A percentile compares a stretch with the other conserved stretches of the same genome.
phyloP scores from a whole-genome alignment of 2,113 vertebrate species.

The Rhodinocichla rosea region DNA sequence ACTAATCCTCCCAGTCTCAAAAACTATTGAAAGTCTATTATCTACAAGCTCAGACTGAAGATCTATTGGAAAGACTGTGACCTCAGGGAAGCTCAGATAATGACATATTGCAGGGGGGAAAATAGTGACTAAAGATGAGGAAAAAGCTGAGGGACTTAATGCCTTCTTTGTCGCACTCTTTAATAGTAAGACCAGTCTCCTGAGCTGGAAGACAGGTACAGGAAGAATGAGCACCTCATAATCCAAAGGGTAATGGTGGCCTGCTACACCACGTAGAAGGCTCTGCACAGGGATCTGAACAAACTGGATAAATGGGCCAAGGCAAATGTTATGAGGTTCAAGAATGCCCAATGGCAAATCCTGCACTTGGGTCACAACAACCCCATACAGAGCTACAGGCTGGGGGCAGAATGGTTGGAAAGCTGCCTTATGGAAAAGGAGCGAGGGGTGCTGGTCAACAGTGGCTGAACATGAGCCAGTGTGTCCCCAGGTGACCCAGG shows the following conservation, averaged over 20 bases:
- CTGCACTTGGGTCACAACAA: neutral
- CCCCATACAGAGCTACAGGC: rapidly evolving
- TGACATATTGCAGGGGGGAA: neutral
- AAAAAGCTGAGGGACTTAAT: neutral
- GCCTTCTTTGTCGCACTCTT: neutral
- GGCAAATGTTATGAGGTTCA: rapidly evolving
- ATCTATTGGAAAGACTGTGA: neutral
- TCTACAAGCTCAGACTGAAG: neutral
- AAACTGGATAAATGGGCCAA: neutral
- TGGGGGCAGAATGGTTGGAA: neutral
- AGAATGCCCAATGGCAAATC: rapidly evolving
- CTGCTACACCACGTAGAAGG: neutral
- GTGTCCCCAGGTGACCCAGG: neutral
- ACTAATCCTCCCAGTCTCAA: conserved; percentile 19
- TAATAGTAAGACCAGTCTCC: neutral
- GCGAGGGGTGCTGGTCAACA: rapidly evolving
- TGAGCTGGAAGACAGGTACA: neutral
- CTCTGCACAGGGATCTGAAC: neutral
- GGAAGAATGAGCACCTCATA: neutral
- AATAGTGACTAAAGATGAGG: neutral
- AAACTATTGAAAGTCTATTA: conserved; percentile 27
- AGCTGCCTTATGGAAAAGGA: neutral
- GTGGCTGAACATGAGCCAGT: neutral
- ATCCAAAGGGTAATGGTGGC: neutral
- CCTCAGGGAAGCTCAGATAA: neutral